Conservation (phyloP, 2,797 vertebrate genomes). For the Sylvia borin region DNA sequence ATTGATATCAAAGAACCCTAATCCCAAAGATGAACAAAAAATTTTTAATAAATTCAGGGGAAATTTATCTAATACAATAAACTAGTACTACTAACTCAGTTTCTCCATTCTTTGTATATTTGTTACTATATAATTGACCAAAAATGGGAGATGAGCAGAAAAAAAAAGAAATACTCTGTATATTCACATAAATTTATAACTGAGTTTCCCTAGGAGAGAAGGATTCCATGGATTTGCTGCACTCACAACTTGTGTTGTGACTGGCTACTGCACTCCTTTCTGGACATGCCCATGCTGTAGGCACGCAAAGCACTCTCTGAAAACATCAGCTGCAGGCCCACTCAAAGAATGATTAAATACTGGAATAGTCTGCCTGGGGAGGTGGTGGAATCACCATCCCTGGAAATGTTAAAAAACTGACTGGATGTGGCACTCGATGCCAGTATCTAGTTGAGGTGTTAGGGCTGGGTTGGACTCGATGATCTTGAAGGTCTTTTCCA, state of each 20-base stretch:
- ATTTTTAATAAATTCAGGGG: neutral
- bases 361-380: too few species aligned
- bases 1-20: neutral
- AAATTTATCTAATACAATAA: neutral
- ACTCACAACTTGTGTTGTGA: neutral
- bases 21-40: neutral
- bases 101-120: neutral
- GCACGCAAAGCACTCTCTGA: neutral
- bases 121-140: neutral
- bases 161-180: neutral
- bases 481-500: too few species aligned
- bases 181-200: neutral
- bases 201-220: neutral
- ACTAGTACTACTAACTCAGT: neutral
- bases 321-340: neutral
- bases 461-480: too few species aligned
- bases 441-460: too few species aligned
- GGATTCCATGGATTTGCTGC: neutral
- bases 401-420: too few species aligned
- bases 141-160: neutral
- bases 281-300: neutral
- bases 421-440: too few species aligned
- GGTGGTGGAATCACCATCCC: too few species aligned
- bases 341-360: neutral
- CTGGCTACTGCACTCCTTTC: neutral